Conservation (phyloP, 1,140 invertebrate species). For the Drosophila serrata region DNA sequence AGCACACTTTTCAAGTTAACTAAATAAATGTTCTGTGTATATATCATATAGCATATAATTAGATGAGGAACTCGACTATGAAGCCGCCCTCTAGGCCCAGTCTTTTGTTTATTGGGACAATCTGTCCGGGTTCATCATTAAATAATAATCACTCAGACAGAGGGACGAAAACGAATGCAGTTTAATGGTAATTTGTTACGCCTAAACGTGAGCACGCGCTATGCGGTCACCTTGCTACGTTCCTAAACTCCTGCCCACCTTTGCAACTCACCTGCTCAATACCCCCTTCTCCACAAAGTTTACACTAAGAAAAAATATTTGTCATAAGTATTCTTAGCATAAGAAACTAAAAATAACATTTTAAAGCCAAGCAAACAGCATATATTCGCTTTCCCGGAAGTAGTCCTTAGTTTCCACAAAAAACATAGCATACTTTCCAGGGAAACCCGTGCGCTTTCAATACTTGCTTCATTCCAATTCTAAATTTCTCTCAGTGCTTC, state of each 20-base stretch:
- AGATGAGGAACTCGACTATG: constrained; percentile 45
- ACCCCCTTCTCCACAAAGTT: background rate
- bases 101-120: constrained; percentile 55
- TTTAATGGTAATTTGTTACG: constrained; percentile 84
- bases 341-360: background rate
- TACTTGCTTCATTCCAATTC: too few relatives aligned
- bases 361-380: background rate
- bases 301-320: background rate
- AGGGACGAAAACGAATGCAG: constrained; percentile 16
- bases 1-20: constrained; percentile 13
- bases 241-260: constrained; percentile 38
- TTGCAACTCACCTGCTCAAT: background rate
- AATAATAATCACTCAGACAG: constrained; percentile 71
- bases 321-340: background rate
- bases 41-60: constrained; percentile 52
- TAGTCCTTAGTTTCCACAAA: background rate
- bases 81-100: constrained; percentile 24
- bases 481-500: background rate
- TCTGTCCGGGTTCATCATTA: constrained; percentile 72
- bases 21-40: constrained; percentile 25
- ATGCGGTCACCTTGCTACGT: constrained; percentile 46
- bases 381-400: too few relatives aligned
- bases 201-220: constrained; percentile 81
- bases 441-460: background rate
- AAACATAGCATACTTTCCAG: too few relatives aligned